These are phyloP conservation scores for Rhabdornis inornatus DNA, from an alignment of 2,113 vertebrate species.

Conservation along the genomic window DNA sequence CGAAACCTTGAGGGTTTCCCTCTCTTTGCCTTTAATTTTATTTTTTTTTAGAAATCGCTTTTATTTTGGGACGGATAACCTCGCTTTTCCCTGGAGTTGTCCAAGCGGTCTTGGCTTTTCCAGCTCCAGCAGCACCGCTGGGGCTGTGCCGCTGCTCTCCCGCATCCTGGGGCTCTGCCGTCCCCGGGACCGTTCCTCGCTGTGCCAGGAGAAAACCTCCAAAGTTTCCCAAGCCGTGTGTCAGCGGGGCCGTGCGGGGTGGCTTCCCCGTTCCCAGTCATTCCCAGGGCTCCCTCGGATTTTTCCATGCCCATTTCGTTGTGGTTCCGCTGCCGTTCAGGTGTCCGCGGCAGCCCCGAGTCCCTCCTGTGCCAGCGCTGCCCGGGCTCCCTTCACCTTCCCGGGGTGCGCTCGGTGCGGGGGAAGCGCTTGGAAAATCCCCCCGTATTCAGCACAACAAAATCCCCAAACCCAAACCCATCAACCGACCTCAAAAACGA, in stretches of 20 bases:
- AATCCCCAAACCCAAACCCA: not conserved
- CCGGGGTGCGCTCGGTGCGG: not conserved
- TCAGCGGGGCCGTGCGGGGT: accelerated
- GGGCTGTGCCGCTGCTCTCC: not conserved
- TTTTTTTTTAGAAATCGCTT: accelerated
- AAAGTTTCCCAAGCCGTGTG: not conserved
- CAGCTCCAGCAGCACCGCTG: not conserved
- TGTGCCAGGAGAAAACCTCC: not conserved
- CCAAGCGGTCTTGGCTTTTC: not conserved
- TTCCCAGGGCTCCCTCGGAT: not conserved
- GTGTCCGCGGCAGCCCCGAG: not conserved
- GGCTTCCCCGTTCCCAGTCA: not conserved
- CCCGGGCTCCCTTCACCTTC: not conserved
- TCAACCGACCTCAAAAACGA: not conserved
- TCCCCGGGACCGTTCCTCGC: not conserved
- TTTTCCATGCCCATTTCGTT: not conserved
- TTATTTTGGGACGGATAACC: accelerated
- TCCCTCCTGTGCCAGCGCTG: not conserved
- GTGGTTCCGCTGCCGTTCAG: not conserved
- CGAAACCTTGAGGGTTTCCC: not conserved
- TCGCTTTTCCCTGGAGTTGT: not conserved
- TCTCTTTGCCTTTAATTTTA: not conserved
- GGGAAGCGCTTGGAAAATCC: not conserved
- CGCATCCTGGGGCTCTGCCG: not conserved
- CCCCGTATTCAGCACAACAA: not conserved